Base-by-base conservation (phyloP, 2,113 vertebrate species). In the Mesitornis unicolor region DNA sequence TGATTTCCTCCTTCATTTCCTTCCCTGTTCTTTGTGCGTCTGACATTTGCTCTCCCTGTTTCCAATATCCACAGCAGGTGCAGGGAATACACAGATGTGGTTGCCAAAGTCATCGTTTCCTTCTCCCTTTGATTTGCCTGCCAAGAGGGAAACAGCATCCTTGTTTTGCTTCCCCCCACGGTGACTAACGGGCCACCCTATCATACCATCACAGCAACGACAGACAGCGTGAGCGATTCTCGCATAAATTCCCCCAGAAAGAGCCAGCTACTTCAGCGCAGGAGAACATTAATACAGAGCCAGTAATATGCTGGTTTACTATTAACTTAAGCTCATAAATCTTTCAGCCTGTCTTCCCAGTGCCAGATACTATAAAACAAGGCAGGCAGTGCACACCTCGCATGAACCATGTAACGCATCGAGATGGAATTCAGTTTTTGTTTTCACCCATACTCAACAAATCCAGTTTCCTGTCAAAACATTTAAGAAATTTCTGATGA, bases 291-390 rank as follows among this genome's bases (percentile, higher is more conserved):
- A 81, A 86, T 10, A 92, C 5, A 63, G 45, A 96, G 63, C 51
- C 95, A 57, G 84, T 65, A 56, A 86, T 94, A 57, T 35, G 70
- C 81, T 89, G 81, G 5, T 90, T 96, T 96, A 89, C 93, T 91
- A 94, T 95, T 80, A 91, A 92, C 95, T 92, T 45, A 21, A 88
- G 84, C 86, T 92, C 92, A 73, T 95, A 68, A 93, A 95, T 94
- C 90, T 89, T 87, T 92, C 95, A 87, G 76, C 61, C 88, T 61
- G 69, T 65, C 90, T 90, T 43, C 86, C 61, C 92, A 63, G 75
- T 1, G 60, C 76, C 95, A 95, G 80, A 71, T 89, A 89, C 96
- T 91, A 95, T 94, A 95, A 95, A 96, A 82, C 86, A 92, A 89
- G 90, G 82, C 83, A 93, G 35, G 79, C 92, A 47, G 65, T 0